Evolutionary conservation across 2,797 vertebrate genomes (phyloP).

Genomic region (Cossypha heuglini): DNA sequence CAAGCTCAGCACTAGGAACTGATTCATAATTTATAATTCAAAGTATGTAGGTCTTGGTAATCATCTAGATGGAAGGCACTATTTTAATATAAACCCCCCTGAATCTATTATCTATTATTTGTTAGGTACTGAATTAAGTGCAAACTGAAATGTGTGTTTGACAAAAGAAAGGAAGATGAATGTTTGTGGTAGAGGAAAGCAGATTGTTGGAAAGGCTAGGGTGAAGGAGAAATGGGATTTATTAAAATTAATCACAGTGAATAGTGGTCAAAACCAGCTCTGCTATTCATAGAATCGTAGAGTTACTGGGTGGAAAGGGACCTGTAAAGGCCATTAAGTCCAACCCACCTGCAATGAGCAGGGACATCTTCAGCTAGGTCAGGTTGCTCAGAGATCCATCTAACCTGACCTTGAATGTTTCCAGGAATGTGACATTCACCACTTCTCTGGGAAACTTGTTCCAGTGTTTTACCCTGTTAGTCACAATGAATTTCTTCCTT

Average conservation of each 20-base stretch:
- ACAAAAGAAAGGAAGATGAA: conserved; percentile 7
- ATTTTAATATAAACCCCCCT: conserved; percentile 3
- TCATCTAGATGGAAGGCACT: not conserved
- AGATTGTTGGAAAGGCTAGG: not conserved
- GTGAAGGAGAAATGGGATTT: not conserved
- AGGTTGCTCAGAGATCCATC: not conserved
- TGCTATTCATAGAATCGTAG: not conserved
- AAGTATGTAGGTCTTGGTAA: not conserved
- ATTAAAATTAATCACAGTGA: not conserved
- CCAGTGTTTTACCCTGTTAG: not conserved
- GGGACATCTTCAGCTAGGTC: not conserved
- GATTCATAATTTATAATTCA: conserved; percentile 4
- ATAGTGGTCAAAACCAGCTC: not conserved
- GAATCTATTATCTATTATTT: conserved; percentile 28
- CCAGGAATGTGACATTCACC: not conserved
- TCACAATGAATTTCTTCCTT: not conserved
- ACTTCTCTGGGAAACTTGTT: not conserved
- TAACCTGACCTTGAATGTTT: not conserved
- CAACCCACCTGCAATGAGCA: not conserved
- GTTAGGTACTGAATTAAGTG: not conserved
- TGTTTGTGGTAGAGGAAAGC: not conserved
- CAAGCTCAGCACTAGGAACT: not conserved
- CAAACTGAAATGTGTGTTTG: not conserved
- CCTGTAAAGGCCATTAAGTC: not conserved
- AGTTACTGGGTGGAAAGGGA: not conserved